Evolutionary conservation across 2,113 vertebrate genomes (phyloP).

Genomic region (Thalassoma bifasciatum): DNA sequence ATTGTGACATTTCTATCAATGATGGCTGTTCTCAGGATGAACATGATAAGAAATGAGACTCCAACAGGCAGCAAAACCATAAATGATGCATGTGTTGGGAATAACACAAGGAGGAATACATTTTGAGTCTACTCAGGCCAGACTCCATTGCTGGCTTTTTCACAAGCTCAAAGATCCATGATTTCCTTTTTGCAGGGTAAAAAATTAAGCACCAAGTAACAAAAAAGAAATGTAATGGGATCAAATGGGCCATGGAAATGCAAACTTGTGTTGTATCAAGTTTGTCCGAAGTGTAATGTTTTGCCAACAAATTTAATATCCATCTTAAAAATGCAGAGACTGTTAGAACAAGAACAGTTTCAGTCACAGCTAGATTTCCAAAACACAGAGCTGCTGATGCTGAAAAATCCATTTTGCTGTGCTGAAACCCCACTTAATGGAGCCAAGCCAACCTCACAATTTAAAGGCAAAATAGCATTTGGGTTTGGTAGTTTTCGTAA

Average conservation of each 20-base stretch:
- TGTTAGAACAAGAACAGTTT: not conserved
- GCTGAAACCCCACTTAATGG: not conserved
- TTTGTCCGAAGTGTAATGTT: slow-evolving; percentile 1
- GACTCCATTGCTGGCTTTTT: slow-evolving; percentile 15
- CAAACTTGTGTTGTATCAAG: not conserved
- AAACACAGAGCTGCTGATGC: not conserved
- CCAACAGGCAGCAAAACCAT: not conserved
- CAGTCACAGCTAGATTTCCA: slow-evolving; percentile 4
- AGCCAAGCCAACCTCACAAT: not conserved
- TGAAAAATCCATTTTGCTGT: slow-evolving; percentile 11
- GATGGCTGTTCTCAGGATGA: not conserved
- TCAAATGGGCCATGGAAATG: not conserved
- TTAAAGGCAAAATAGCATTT: not conserved
- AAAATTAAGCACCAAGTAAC: not conserved
- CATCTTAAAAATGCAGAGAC: slow-evolving; percentile 1
- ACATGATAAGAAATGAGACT: not conserved
- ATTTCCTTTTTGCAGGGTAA: slow-evolving; percentile 6
- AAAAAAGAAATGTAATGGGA: not conserved
- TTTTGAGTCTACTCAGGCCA: slow-evolving; percentile 6
- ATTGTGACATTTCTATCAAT: not conserved
- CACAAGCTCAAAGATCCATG: slow-evolving; percentile 26
- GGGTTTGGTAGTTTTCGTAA: not conserved
- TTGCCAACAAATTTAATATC: not conserved
- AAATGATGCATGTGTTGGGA: slow-evolving; percentile 13
- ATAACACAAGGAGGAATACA: slow-evolving; percentile 30